Percentiles rank a stretch among this genome's conserved stretches.
Conservation (phyloP, 2,113 vertebrate genomes). For the Pterocles gutturalis region DNA sequence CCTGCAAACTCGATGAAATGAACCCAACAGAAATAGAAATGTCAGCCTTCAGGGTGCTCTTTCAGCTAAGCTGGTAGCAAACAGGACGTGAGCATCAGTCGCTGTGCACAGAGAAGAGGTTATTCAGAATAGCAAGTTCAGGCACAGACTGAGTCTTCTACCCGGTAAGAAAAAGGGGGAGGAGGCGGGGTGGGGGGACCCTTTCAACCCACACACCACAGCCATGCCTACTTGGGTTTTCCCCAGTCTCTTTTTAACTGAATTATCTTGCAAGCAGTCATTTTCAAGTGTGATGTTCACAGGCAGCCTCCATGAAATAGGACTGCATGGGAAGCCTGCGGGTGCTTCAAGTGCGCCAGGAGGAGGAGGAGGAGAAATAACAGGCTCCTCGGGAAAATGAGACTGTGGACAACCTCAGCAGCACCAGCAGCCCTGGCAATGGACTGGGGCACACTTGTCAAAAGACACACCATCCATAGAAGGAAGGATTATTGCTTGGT, state of each 20-base stretch:
- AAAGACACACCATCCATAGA: not conserved
- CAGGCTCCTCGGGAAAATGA: not conserved
- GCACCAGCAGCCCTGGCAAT: not conserved
- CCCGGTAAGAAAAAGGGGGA: not conserved
- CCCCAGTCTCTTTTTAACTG: not conserved
- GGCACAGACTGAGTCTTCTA: not conserved
- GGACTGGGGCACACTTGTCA: not conserved
- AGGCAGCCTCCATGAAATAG: not conserved
- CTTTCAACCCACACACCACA: constrained; percentile 1
- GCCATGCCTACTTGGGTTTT: constrained; percentile 37
- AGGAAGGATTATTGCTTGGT: not conserved
- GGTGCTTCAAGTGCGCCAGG: fast-evolving
- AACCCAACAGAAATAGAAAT: not conserved
- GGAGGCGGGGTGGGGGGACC: not conserved
- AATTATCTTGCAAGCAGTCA: not conserved
- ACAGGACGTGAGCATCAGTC: constrained; percentile 55
- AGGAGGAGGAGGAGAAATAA: not conserved
- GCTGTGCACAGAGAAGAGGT: not conserved
- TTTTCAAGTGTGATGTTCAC: not conserved
- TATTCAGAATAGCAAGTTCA: constrained; percentile 39
- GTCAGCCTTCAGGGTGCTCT: not conserved
- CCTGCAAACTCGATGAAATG: not conserved
- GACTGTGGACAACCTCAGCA: not conserved
- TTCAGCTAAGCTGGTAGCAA: not conserved
- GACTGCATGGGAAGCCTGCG: not conserved